Percentiles rank a stretch among this genome's conserved stretches.
phyloP scores from a whole-genome alignment of 2,113 vertebrate genomes.

The Podilymbus podiceps region DNA sequence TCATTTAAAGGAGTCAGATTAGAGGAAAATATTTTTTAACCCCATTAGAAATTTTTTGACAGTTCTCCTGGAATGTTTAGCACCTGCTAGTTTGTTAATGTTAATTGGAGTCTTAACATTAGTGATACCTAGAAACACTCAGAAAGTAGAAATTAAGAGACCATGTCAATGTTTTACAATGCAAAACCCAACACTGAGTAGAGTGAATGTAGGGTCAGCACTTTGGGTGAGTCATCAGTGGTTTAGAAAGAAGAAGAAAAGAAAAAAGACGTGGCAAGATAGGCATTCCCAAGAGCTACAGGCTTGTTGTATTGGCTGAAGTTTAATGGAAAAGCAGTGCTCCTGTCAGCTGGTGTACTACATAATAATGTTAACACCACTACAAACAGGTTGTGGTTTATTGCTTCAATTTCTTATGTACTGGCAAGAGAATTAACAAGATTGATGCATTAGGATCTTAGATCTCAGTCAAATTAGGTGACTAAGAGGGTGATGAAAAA shows the following conservation, averaged over 20 bases:
- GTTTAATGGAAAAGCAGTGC: constrained; percentile 68
- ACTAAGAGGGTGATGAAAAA: constrained; percentile 73
- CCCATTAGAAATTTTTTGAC: not conserved
- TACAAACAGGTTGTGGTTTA: constrained; percentile 79
- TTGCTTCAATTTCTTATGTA: constrained; percentile 77
- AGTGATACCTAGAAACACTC: not conserved
- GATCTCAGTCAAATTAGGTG: constrained; percentile 79
- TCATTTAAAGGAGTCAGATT: not conserved
- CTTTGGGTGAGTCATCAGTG: constrained; percentile 35
- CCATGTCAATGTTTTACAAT: not conserved
- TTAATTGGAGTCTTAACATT: not conserved
- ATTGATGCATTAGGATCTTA: constrained; percentile 74
- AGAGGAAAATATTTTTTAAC: not conserved
- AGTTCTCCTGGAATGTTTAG: not conserved
- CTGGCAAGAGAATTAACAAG: constrained; percentile 77
- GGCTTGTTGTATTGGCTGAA: constrained; percentile 65
- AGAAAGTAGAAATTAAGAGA: constrained; percentile 13
- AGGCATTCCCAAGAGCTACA: constrained; percentile 56
- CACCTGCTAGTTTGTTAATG: not conserved
- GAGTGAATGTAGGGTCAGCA: constrained; percentile 59
- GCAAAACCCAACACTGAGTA: constrained; percentile 21
- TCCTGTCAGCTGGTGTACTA: constrained; percentile 71
- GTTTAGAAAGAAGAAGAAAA: constrained; percentile 14
- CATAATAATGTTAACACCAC: constrained; percentile 74
- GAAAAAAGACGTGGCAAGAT: constrained; percentile 52